Base-by-base conservation (phyloP, 2,888 invertebrate species). In the Blera fallax region DNA sequence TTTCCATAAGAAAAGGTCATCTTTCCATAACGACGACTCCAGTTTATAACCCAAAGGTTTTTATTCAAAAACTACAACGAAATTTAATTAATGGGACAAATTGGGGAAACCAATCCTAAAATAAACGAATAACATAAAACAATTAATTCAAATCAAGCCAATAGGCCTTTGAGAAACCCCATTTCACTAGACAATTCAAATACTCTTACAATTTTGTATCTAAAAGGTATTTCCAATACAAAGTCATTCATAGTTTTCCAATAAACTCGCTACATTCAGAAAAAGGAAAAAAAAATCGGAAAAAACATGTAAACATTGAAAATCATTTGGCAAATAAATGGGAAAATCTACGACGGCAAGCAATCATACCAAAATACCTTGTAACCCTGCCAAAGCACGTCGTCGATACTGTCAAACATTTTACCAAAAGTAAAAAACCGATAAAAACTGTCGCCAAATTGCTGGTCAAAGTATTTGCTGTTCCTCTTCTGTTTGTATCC, bases 381-480 rank as follows among this genome's bases (percentile, higher is more conserved):
- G 45, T 37, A 67, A 6, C 48, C 24, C 37, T 78, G 83, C 83
- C 83, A 73, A 83, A 73, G 65, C 73, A 83, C 78, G 83, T 78
- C 60, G 40, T 58, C 69, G 74, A 76, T 69, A 74, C 54, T 62
- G 77, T 77, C 60, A 73, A 72, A 78, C 45, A 32, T 67, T 65
- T 43, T 24, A 21, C 32, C 56, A 29, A n/a, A 40, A 73, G 58
- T 65, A 72, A 65, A 77, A 72, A 72, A 50, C 16, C 77, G 78
- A 73, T 78, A 78, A 83, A 83, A 73, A 54, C 73, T 72, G 62
- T 78, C 78, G 83, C 73, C 78, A 83, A 83, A 83, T 78, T 67
- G 83, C 72, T 83, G 40, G 37, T 50, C 40, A 34, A 52, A 45
- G 21, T 64, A 40, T 65, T 50, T 29, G 29, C 29, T 24, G 37